phyloP scores from a whole-genome alignment of 2,888 invertebrate species.

The Platycheirus albimanus region DNA sequence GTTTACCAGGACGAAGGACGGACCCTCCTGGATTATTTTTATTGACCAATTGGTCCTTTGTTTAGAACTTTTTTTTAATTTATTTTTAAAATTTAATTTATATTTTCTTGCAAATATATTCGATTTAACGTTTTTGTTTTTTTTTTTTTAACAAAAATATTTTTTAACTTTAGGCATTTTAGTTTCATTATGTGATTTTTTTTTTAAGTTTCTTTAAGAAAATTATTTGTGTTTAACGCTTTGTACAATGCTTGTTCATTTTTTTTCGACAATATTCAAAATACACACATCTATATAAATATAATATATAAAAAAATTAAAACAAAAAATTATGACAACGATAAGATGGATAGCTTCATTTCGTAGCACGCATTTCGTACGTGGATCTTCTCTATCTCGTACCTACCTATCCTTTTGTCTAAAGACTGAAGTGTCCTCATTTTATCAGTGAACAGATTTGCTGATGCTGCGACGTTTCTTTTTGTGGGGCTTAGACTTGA shows the following conservation, averaged over 20 bases:
- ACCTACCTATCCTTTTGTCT: slow-evolving; percentile 22
- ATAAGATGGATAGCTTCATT: slow-evolving; percentile 52
- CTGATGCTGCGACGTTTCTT: slow-evolving; percentile 80
- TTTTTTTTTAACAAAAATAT: slow-evolving; percentile 69
- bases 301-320: slow-evolving; percentile 24
- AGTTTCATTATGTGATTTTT: slow-evolving; percentile 43
- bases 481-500: slow-evolving; percentile 79
- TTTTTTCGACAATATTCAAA: slow-evolving; percentile 65
- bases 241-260: slow-evolving; percentile 73
- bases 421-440: slow-evolving; percentile 56
- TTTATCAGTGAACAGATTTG: slow-evolving; percentile 69
- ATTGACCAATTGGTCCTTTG: slow-evolving; percentile 70
- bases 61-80: slow-evolving; percentile 51
- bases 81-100: slow-evolving; percentile 20
- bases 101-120: slow-evolving; percentile 28
- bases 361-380: slow-evolving; percentile 36
- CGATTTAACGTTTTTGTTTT: slow-evolving; percentile 60
- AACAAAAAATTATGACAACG: slow-evolving; percentile 58
- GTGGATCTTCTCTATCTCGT: not conserved
- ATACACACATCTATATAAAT: slow-evolving; percentile 59
- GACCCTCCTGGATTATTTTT: slow-evolving; percentile 74
- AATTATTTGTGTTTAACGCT: slow-evolving; percentile 49
- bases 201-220: slow-evolving; percentile 23
- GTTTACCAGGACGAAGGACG: slow-evolving; percentile 72
- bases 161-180: slow-evolving; percentile 65